Evolutionary conservation across 2,888 invertebrate genomes (phyloP), one percentile per base, ranked within the genome.

Genomic region (Hybos culiciformis): DNA sequence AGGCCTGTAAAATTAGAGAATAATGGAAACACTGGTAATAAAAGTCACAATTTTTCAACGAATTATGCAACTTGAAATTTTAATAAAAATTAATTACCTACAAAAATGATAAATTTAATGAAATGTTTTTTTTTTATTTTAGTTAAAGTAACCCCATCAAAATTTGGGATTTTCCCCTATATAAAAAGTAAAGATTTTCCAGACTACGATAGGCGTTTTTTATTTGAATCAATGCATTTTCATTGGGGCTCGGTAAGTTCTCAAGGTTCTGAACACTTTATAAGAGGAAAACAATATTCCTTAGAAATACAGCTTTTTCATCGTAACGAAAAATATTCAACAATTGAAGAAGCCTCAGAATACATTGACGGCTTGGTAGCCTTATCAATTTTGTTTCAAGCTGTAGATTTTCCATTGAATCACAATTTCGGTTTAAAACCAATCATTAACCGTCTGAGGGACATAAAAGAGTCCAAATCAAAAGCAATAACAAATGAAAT

Each of bases 371-470:
- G 85, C 19, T 70, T 85, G 43, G 72, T 78, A 37, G 83, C 94
- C 8, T 69, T 93, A 33, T 93, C 87, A 41, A 80, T 92, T 18
- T 82, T 94, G 52, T 69, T 93, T 45, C 76, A 84, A 76, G 92
- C 91, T 63, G 66, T 62, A 56, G 18, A n/a, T 5, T 38, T n/a
- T 14, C 17, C 17, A 7, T 15, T 14, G 14, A n/a, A n/a, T n/a
- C n/a, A n/a, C n/a, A n/a, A n/a, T n/a, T n/a, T n/a, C 11, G 7
- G 11, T 8, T 24, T 24, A 6, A 24, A 8, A 8, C 11, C 11
- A 24, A 24, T 24, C 11, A 11, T 11, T 8, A 8, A 24, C 24
- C 7, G 7, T 8, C 11, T 24, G 11, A n/a, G 4, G 4, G 4
- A n/a, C 11, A 6, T n/a, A 29, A 29, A 29, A 29, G 4, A 6